phyloP scores from a whole-genome alignment of 2,797 vertebrate genomes.

The Crypturellus tataupa region DNA sequence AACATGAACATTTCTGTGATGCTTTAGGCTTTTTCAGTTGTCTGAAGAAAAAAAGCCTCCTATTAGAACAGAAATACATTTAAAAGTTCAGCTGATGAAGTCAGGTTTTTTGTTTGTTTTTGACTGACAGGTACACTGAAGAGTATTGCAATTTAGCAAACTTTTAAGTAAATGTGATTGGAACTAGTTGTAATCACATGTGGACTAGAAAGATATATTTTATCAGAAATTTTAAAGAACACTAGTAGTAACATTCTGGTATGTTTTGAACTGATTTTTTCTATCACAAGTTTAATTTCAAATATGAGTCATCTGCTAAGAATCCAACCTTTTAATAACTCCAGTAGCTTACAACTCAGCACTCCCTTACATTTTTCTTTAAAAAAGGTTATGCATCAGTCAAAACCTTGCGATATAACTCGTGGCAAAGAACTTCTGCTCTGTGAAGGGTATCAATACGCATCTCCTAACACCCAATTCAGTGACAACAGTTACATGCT shows the following conservation, averaged over 20 bases:
- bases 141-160: background rate
- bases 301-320: background rate
- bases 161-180: background rate
- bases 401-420: background rate
- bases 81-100: background rate
- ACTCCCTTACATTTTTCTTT: background rate
- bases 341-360: background rate
- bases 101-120: background rate
- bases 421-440: conserved; percentile 19
- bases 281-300: background rate
- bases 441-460: background rate
- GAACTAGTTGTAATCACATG: background rate
- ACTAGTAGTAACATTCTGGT: background rate
- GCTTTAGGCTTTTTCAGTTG: background rate
- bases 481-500: background rate
- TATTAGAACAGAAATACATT: background rate
- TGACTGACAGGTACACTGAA: background rate
- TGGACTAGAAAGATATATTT: background rate
- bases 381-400: background rate
- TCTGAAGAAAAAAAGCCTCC: background rate
- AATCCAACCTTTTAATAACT: background rate
- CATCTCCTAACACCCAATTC: background rate
- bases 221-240: background rate
- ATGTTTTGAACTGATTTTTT: background rate
- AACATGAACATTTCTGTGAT: background rate